phyloP scores from a whole-genome alignment of 2,113 vertebrate species.

The Tinamus guttatus region DNA sequence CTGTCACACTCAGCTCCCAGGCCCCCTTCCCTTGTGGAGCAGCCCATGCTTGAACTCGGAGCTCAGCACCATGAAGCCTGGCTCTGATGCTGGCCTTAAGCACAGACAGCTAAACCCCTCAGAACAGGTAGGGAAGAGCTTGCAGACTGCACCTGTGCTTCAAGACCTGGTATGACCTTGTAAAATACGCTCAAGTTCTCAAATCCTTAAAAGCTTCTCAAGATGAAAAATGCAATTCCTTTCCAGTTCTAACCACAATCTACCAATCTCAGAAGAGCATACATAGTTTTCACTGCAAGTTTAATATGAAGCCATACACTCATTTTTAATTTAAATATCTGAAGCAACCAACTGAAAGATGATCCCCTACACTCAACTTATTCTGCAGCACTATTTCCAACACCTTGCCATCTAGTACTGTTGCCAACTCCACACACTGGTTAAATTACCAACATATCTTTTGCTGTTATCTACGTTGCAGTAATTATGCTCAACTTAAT shows the following conservation, averaged over 20 bases:
- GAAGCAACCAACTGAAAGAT: background rate
- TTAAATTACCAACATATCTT: background rate
- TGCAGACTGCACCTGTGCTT: background rate
- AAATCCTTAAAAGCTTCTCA: background rate
- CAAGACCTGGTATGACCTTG: background rate
- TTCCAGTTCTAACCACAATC: background rate
- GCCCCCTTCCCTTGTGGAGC: background rate
- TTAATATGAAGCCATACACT: background rate
- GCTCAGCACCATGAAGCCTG: background rate
- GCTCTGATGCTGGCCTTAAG: background rate
- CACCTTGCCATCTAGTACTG: background rate
- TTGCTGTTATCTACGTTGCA: background rate
- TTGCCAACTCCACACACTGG: background rate
- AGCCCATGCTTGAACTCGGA: rapidly evolving
- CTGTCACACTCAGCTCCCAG: rapidly evolving
- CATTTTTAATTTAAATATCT: background rate
- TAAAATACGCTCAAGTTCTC: background rate
- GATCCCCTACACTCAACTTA: background rate
- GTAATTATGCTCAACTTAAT: constrained; percentile 33
- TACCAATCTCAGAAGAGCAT: background rate
- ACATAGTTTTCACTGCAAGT: background rate
- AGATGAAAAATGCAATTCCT: background rate
- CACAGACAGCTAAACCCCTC: background rate
- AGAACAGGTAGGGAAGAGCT: background rate
- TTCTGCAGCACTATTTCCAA: background rate